Evolutionary conservation across 2,888 invertebrate genomes (phyloP), one percentile per base, ranked within the genome.

Genomic region (Noctua janthina): DNA sequence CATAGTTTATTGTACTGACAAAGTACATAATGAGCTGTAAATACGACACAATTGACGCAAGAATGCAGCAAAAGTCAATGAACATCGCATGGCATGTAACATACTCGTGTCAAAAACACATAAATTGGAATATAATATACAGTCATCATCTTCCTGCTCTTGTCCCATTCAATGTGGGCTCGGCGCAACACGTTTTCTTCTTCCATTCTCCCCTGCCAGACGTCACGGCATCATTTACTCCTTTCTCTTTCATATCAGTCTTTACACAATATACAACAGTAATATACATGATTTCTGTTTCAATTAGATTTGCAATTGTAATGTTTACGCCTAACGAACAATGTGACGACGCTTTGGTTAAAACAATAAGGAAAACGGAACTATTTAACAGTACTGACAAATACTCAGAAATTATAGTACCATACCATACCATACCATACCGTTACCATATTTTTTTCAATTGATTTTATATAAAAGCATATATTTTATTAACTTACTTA

Each of bases 401-500:
- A 74, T 74, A 84, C 56, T 20, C 46, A 74, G 64, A 74, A 83
- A 62, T 79, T 5, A 79, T 39, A 62, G 17, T n/a, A n/a, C n/a
- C n/a, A n/a, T n/a, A n/a, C n/a, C n/a, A n/a, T n/a, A n/a, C n/a
- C n/a, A n/a, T n/a, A n/a, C n/a, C n/a, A n/a, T n/a, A n/a, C n/a
- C 20, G 5, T 51, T 79, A 73, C n/a, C 11, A 7, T 39, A 46
- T 23, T 81, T 67, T 68, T 82, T 46, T 11, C n/a, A 2, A 56
- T 39, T 23, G 51, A 62, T 66, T 23, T 43, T 8, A 29, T 35
- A 10, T 15, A 10, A 46, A 17, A 35, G 29, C 8, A 49, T 20
- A 8, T 20, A 49, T 46, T 35, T 64, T 20, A 13, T 56, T 51
- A 46, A 97, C 98, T 97, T 94, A 98, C 98, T 98, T 97, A 98